These are phyloP conservation scores for Entomobrya proxima DNA, from an alignment of 2,888 invertebrate species.

Conservation along the genomic window DNA sequence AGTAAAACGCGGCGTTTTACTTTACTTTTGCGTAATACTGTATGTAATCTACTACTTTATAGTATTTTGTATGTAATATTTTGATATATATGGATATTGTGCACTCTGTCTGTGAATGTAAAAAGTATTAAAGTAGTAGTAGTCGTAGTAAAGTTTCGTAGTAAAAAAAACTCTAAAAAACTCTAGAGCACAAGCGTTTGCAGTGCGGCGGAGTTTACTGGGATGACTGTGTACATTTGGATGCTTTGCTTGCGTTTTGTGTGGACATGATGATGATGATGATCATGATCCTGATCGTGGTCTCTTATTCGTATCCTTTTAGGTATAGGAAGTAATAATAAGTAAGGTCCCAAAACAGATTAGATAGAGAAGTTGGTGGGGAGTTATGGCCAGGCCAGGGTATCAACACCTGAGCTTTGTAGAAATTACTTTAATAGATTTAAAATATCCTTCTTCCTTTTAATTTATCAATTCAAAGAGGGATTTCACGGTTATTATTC, in stretches of 20 bases:
- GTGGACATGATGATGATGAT: not conserved
- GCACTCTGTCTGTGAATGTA: too few relatives aligned
- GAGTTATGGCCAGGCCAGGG: conserved; percentile 66
- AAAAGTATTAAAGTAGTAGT: too few relatives aligned
- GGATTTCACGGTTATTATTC: conserved; percentile 23
- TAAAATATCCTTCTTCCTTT: conserved; percentile 61
- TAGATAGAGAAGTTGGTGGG: conserved; percentile 56
- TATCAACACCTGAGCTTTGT: conserved; percentile 69
- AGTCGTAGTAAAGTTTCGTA: too few relatives aligned
- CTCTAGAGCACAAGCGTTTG: too few relatives aligned
- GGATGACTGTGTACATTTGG: not conserved
- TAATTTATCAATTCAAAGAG: conserved; percentile 33
- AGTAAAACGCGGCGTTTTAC: too few relatives aligned
- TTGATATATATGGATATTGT: too few relatives aligned
- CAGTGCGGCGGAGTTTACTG: too few relatives aligned
- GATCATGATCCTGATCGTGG: not conserved
- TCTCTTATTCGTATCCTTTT: not conserved
- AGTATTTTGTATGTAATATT: too few relatives aligned
- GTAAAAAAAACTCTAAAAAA: too few relatives aligned
- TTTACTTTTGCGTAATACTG: too few relatives aligned
- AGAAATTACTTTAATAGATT: conserved; percentile 63
- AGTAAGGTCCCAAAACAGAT: conserved; percentile 38
- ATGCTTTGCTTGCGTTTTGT: not conserved
- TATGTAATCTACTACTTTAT: too few relatives aligned
- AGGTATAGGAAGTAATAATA: conserved; percentile 52